Evolutionary conservation across 2,888 invertebrate species (phyloP), one percentile per base, ranked within the genome.

Genomic region (Danaus chrysippus): DNA sequence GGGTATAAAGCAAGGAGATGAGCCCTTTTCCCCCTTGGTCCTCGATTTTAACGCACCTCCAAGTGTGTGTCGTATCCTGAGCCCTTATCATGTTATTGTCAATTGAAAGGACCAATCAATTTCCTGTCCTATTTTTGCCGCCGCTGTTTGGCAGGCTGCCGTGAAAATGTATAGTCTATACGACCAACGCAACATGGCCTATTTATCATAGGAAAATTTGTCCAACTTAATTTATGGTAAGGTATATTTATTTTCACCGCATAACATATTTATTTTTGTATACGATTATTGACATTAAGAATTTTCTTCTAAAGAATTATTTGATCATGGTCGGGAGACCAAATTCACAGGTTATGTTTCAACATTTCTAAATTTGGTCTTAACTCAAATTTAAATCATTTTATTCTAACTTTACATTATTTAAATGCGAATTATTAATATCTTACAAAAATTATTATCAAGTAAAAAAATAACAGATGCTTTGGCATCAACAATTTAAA

Each of bases 51-150:
- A 65, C 69, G 70, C 71, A 72, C 69, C 71, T 66, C 19, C 69
- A 68, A 70, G 68, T 68, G 70, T 66, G 71, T 70, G 62, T 68
- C 70, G 70, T 76, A 78, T 75, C 72, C 70, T 71, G 70, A 76
- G 76, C 76, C 72, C 81, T 82, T 83, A 83, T 82, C 82, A 76
- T 69, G 68, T 81, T 84, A 86, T 82, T 84, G 81, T 77, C 76
- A 77, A 78, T 73, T 75, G 75, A 75, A 81, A 77, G 71, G 72
- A 74, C 76, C 81, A 79, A 82, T 83, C 83, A 80, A 83, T 84
- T 79, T 82, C 76, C 76, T 72, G 73, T 74, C 71, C 76, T 78
- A 78, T 80, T 82, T 80, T 78, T 72, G 71, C 74, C 70, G 56
- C 17, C 13, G n/a, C 49, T 17, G 49, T 49, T 49, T 55, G 57